These are phyloP conservation scores for Nymphalis io DNA, from an alignment of 1,140 invertebrate genomes.

Conservation along the genomic window DNA sequence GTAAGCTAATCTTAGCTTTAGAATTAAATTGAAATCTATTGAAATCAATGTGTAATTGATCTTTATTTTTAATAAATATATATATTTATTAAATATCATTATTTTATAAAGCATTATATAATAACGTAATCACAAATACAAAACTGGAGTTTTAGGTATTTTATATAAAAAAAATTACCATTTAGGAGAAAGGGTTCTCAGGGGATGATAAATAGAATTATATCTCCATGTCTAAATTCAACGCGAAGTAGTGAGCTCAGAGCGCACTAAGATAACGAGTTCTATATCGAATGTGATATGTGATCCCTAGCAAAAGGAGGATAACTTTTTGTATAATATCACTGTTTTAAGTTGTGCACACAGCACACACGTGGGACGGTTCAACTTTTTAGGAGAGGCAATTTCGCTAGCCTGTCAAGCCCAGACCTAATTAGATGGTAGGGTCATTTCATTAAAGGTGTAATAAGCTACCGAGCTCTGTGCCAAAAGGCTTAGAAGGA, in stretches of 20 bases:
- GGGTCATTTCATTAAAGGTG: slow-evolving; percentile 60
- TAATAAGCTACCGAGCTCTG: slow-evolving; percentile 47
- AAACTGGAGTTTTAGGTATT: too few species aligned
- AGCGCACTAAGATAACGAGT: background rate
- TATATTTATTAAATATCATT: too few species aligned
- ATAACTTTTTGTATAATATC: slow-evolving; percentile 58
- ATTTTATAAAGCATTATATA: too few species aligned
- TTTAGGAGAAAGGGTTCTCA: too few species aligned
- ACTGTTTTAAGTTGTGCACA: slow-evolving; percentile 57
- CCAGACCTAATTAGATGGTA: slow-evolving; percentile 55
- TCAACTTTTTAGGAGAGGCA: slow-evolving; percentile 58
- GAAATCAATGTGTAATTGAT: too few species aligned
- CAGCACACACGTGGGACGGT: slow-evolving; percentile 51
- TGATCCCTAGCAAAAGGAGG: slow-evolving; percentile 38
- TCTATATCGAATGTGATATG: slow-evolving; percentile 35
- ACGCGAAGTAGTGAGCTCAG: background rate
- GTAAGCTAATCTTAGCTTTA: too few species aligned
- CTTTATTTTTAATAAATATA: too few species aligned
- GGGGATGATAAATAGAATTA: background rate
- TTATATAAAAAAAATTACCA: too few species aligned
- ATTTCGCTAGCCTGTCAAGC: slow-evolving; percentile 47
- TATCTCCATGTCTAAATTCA: background rate
- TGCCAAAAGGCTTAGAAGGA: slow-evolving; percentile 29
- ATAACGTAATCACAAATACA: too few species aligned
- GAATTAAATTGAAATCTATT: too few species aligned